Conservation (phyloP, 2,797 vertebrate species). For the Coregonus ussuriensis region DNA sequence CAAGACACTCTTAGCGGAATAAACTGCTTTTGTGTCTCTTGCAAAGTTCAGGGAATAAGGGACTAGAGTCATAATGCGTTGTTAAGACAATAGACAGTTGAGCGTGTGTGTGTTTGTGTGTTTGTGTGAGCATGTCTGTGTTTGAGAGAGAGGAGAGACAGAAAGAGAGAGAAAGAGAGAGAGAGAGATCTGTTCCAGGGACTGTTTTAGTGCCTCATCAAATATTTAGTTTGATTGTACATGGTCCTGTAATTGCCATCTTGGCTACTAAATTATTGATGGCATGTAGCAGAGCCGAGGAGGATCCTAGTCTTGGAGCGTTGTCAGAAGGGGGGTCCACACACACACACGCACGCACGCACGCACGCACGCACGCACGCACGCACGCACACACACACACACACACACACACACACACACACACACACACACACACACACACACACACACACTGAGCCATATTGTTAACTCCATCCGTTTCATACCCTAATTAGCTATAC, state of each 20-base stretch:
- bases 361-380: slow-evolving; percentile 14
- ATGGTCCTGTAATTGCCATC: slow-evolving; percentile 83
- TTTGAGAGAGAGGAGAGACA: slow-evolving; percentile 12
- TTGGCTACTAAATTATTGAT: slow-evolving; percentile 83
- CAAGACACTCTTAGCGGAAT: slow-evolving; percentile 64
- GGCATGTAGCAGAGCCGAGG: slow-evolving; percentile 71
- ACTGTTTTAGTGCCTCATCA: slow-evolving; percentile 84
- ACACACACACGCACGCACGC: not conserved
- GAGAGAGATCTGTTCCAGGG: slow-evolving; percentile 74
- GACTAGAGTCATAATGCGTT: slow-evolving; percentile 53
- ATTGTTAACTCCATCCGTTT: slow-evolving; percentile 38
- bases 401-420: slow-evolving; percentile 32
- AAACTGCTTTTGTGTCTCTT: slow-evolving; percentile 61
- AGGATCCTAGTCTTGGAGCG: slow-evolving; percentile 45
- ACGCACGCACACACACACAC: slow-evolving; percentile 28
- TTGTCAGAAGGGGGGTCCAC: slow-evolving; percentile 8
- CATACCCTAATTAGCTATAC: slow-evolving; percentile 63
- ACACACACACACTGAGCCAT: slow-evolving; percentile 19
- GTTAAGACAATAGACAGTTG: slow-evolving; percentile 57
- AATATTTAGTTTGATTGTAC: slow-evolving; percentile 87
- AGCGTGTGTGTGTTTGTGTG: slow-evolving; percentile 10
- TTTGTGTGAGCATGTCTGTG: slow-evolving; percentile 17
- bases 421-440: slow-evolving; percentile 29
- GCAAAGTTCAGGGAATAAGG: slow-evolving; percentile 62
- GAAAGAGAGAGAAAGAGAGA: too few relatives aligned